Percentiles rank a stretch among this genome's conserved stretches.
These are phyloP conservation scores for Sceloporus undulatus DNA, from an alignment of 2,113 vertebrate species.

Conservation along the genomic window DNA sequence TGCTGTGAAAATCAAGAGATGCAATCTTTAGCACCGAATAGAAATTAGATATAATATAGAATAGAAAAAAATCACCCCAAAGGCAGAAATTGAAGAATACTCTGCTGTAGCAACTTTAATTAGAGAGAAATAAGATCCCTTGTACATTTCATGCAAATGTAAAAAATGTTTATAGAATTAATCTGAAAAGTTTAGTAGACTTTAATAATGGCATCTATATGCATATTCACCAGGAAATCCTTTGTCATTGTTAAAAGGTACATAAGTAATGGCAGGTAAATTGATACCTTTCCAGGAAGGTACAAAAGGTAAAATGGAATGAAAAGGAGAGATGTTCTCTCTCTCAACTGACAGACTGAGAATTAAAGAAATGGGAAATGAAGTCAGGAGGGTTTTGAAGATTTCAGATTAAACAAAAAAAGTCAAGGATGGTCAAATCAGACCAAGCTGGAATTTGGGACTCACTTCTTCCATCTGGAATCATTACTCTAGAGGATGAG, in stretches of 20 bases:
- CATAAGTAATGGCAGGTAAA: constrained; percentile 31
- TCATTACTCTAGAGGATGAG: too few relatives aligned
- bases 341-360: not conserved
- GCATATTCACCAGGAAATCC: constrained; percentile 41
- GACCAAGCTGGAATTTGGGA: not conserved
- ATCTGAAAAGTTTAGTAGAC: constrained; percentile 14
- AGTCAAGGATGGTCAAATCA: not conserved
- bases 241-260: constrained; percentile 23
- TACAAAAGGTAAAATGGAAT: constrained; percentile 7
- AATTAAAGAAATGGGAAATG: constrained; percentile 13
- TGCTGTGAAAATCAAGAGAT: constrained; percentile 11
- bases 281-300: constrained; percentile 37
- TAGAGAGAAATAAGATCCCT: constrained; percentile 34
- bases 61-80: not conserved
- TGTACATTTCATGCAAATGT: constrained; percentile 15
- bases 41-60: not conserved
- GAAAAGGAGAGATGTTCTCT: constrained; percentile 22
- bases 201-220: constrained; percentile 34
- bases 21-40: constrained; percentile 11
- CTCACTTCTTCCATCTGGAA: not conserved
- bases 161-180: not conserved
- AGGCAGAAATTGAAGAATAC: constrained; percentile 17
- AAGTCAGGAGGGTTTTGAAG: constrained; percentile 12
- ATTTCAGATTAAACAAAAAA: not conserved
- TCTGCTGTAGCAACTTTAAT: constrained; percentile 7